Evolutionary conservation across 35 echinoderm and acorn worm species (phyloP).

Genomic region (Lytechinus pictus): DNA sequence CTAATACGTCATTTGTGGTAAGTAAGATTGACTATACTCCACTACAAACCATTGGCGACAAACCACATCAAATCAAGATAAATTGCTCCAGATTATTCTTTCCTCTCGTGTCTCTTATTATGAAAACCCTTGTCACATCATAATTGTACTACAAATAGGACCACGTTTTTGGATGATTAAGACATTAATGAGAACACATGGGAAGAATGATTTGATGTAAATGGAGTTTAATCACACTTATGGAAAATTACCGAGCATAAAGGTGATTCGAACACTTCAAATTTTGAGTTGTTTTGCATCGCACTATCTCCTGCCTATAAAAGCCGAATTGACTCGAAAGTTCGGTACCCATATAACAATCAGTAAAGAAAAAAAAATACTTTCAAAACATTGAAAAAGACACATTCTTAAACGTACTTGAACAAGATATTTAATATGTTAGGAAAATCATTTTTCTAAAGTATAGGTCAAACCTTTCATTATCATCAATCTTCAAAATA

Average conservation of each 20-base stretch:
- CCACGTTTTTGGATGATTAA: neutral
- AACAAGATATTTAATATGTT: too few relatives aligned
- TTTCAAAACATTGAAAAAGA: too few relatives aligned
- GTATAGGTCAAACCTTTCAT: too few relatives aligned
- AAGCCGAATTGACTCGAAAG: neutral
- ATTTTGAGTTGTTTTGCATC: neutral
- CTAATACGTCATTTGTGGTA: neutral
- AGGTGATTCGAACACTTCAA: neutral
- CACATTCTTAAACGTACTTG: too few relatives aligned
- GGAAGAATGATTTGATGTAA: conserved; percentile 2
- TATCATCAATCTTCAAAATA: too few relatives aligned
- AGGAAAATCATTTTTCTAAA: too few relatives aligned
- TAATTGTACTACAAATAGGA: neutral
- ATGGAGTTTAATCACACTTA: neutral
- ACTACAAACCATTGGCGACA: neutral
- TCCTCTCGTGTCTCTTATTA: neutral
- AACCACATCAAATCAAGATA: neutral
- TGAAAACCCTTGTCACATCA: neutral
- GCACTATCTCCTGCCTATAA: neutral
- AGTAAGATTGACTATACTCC: neutral
- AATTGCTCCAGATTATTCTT: neutral
- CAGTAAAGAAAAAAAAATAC: too few relatives aligned
- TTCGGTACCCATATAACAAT: too few relatives aligned
- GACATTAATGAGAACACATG: neutral
- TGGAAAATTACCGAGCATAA: neutral